Conservation (phyloP, 2,797 vertebrate species). For the Furcifer pardalis region DNA sequence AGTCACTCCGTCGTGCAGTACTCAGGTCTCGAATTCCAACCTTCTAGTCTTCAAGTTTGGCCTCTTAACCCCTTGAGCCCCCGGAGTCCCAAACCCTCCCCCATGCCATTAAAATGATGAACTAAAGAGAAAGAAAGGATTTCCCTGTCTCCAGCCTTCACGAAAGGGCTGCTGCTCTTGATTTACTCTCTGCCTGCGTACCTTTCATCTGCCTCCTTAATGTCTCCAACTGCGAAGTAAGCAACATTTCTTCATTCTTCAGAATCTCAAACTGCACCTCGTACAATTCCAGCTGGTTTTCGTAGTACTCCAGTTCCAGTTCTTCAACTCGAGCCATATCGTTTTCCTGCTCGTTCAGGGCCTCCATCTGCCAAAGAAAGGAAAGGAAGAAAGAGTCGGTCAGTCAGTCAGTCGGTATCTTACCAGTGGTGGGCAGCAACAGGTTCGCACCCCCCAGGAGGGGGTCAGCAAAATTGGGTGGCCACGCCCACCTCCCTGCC, state of each 20-base stretch:
- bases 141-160: background rate
- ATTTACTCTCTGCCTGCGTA: slow-evolving; percentile 53
- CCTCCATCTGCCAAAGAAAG: slow-evolving; percentile 86
- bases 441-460: too few species aligned
- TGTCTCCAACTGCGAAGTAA: slow-evolving; percentile 86
- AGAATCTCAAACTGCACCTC: slow-evolving; percentile 90
- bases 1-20: too few species aligned
- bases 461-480: slow-evolving; percentile 9
- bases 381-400: too few species aligned
- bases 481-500: too few species aligned
- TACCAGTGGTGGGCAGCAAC: too few species aligned
- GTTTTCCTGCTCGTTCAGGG: slow-evolving; percentile 74
- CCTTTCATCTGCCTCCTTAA: slow-evolving; percentile 90
- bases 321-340: slow-evolving; percentile 76
- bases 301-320: slow-evolving; percentile 92
- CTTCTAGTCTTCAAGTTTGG: too few species aligned
- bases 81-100: too few species aligned
- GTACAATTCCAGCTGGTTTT: slow-evolving; percentile 90
- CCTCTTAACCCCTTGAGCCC: too few species aligned
- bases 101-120: background rate
- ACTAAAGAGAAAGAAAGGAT: background rate
- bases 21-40: too few species aligned
- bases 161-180: too few species aligned
- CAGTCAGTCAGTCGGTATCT: too few species aligned
- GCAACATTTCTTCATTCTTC: slow-evolving; percentile 91